phyloP scores from a whole-genome alignment of 1,140 invertebrate genomes.

The Pseudachorutes palmiensis region DNA sequence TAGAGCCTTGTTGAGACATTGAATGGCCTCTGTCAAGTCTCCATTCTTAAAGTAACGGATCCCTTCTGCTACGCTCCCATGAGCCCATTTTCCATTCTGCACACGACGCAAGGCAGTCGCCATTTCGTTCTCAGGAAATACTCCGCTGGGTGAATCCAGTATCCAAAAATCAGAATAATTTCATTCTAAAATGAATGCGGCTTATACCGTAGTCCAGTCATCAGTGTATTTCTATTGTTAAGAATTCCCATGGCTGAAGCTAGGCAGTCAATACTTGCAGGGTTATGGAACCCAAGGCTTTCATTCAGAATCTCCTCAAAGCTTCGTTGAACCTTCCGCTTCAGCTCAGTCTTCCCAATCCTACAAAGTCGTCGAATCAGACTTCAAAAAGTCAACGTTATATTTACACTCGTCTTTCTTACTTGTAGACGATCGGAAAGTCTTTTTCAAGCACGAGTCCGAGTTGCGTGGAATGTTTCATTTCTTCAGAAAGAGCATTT shows the following conservation, averaged over 20 bases:
- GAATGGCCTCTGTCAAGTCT: conserved; percentile 83
- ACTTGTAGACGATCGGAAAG: conserved; percentile 79
- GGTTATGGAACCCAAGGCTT: conserved; percentile 80
- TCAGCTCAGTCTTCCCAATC: conserved; percentile 18
- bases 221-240: conserved; percentile 61
- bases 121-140: conserved; percentile 69
- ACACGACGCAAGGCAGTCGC: conserved; percentile 71
- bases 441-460: conserved; percentile 76
- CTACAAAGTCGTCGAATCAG: background rate
- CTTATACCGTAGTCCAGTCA: conserved; percentile 61
- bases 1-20: conserved; percentile 86
- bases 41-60: conserved; percentile 88
- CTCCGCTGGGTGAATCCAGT: conserved; percentile 54
- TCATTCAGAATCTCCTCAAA: conserved; percentile 77
- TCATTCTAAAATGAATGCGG: background rate
- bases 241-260: conserved; percentile 61
- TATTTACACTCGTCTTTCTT: no score
- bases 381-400: no score
- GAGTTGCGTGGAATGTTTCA: conserved; percentile 49
- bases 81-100: conserved; percentile 87
- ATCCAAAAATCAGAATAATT: conserved; percentile 1
- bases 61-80: conserved; percentile 81
- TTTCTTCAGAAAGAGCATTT: conserved; percentile 53
- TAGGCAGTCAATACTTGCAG: conserved; percentile 73
- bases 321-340: conserved; percentile 42